Evolutionary conservation across 2,113 vertebrate genomes (phyloP).

Genomic region (Thamnophis sirtalis): DNA sequence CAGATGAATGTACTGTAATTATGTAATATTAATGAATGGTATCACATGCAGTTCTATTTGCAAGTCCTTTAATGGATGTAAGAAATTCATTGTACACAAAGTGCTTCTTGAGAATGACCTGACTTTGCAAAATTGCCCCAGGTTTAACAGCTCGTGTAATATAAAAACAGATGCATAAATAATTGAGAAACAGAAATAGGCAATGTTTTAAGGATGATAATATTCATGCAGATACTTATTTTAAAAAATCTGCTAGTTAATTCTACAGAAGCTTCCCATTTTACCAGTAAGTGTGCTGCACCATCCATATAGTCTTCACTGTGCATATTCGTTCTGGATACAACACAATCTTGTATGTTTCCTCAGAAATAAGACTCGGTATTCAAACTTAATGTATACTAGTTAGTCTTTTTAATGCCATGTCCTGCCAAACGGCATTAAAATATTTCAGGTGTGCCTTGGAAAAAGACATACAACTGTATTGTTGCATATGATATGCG

Average conservation of each 20-base stretch:
- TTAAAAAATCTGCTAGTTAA: conserved; percentile 30
- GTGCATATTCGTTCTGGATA: neutral
- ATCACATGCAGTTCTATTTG: conserved; percentile 49
- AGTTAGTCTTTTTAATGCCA: neutral
- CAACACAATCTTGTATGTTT: neutral
- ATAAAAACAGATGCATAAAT: conserved; percentile 68
- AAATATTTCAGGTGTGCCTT: conserved; percentile 19
- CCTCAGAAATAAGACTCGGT: neutral
- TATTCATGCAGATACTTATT: conserved; percentile 46
- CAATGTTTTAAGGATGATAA: conserved; percentile 41
- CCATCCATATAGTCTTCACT: neutral
- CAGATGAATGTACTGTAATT: conserved; percentile 56
- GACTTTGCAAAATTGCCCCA: conserved; percentile 55
- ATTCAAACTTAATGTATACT: neutral
- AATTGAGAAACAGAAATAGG: conserved; percentile 70
- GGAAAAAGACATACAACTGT: conserved; percentile 3
- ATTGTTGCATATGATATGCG: neutral
- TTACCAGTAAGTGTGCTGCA: neutral
- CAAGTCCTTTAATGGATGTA: conserved; percentile 38
- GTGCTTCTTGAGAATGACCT: conserved; percentile 64
- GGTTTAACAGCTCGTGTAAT: conserved; percentile 62
- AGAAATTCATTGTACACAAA: conserved; percentile 52
- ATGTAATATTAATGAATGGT: conserved; percentile 66
- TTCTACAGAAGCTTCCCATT: conserved; percentile 39
- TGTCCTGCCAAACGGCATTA: conserved; percentile 2